Evolutionary conservation across 2,888 invertebrate species (phyloP).

Genomic region (Agrotis puta): DNA sequence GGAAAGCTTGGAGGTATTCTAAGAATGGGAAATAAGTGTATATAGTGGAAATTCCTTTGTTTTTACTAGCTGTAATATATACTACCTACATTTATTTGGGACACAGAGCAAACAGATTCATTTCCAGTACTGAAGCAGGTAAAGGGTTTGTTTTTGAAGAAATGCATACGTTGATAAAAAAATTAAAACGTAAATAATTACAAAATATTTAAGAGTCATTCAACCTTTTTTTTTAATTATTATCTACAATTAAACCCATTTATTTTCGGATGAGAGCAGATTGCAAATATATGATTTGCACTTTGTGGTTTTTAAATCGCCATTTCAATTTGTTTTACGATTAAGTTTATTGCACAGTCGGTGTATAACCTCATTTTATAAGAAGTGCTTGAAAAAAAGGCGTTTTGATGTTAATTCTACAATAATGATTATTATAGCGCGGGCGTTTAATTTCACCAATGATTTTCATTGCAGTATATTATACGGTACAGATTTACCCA

Average conservation of each 20-base stretch:
- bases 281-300: constrained; percentile 1
- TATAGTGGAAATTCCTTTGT: background rate
- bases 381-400: constrained; percentile 50
- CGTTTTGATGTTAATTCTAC: constrained; percentile 54
- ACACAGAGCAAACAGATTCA: background rate
- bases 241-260: background rate
- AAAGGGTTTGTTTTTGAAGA: background rate
- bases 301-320: constrained; percentile 18
- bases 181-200: background rate
- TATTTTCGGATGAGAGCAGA: constrained; percentile 8
- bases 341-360: constrained; percentile 42
- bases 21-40: background rate
- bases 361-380: constrained; percentile 51
- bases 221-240: background rate
- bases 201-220: background rate
- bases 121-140: background rate
- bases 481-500: constrained; percentile 53
- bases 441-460: constrained; percentile 49
- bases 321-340: constrained; percentile 32
- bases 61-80: background rate
- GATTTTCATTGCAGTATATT: constrained; percentile 58
- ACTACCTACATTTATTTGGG: background rate
- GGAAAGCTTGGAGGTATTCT: constrained; percentile 8
- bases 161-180: background rate
- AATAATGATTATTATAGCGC: constrained; percentile 53